Conservation (phyloP, 92 coral and sea anemone genomes). For the Phenganax stokvisi region DNA sequence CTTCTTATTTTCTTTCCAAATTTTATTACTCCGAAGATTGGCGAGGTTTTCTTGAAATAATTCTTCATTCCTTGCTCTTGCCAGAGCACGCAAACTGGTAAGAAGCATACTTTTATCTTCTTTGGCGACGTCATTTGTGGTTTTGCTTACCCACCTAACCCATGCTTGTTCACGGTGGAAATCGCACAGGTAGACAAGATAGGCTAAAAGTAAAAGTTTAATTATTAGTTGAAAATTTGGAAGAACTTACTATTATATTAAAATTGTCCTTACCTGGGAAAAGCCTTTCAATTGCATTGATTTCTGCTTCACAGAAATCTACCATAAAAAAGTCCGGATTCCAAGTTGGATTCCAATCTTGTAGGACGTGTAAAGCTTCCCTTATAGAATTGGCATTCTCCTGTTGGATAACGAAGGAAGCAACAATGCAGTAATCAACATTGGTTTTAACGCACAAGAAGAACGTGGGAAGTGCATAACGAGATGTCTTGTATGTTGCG, state of each 20-base stretch:
- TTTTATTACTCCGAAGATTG: background rate
- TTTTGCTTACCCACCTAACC: constrained; percentile 10
- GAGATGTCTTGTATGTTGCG: constrained; percentile 52
- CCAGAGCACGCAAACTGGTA: background rate
- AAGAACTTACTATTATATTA: too few relatives aligned
- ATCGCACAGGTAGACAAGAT: constrained; percentile 2
- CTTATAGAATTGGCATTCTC: constrained; percentile 13
- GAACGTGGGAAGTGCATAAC: constrained; percentile 54
- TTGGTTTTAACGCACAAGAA: constrained; percentile 54
- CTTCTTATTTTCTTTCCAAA: background rate
- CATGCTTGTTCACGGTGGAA: constrained; percentile 23
- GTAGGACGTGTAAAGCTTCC: constrained; percentile 11
- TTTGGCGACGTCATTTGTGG: constrained; percentile 3
- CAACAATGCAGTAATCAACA: constrained; percentile 55
- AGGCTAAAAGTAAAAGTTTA: background rate
- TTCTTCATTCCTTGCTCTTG: background rate
- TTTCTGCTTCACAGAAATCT: constrained; percentile 26
- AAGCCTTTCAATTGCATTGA: constrained; percentile 13
- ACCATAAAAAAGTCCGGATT: constrained; percentile 14
- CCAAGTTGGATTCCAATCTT: constrained; percentile 21
- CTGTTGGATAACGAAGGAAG: constrained; percentile 46
- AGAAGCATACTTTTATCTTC: background rate
- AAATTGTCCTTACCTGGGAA: background rate
- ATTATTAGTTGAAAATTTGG: too few relatives aligned
- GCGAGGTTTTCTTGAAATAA: background rate